Conservation (phyloP, 2,113 vertebrate species). For the Macroglossus sobrinus region DNA sequence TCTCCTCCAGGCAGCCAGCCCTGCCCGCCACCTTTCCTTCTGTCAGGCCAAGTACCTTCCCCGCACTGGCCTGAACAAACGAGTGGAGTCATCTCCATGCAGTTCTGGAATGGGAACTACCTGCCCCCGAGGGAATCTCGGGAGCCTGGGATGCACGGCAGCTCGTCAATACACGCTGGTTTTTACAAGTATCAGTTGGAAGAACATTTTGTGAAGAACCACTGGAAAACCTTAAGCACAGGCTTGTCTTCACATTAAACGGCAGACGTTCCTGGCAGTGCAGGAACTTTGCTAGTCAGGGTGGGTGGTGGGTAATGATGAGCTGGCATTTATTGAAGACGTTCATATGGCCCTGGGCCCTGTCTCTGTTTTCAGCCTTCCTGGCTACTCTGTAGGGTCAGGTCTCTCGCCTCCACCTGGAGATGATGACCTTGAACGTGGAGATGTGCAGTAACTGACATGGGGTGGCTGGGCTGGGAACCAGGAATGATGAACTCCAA, state of each 20-base stretch:
- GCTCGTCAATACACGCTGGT: accelerated
- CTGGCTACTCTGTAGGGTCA: background rate
- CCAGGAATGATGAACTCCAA: background rate
- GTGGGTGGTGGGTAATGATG: accelerated
- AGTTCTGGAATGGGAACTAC: background rate
- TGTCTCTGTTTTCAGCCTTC: background rate
- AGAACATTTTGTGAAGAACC: background rate
- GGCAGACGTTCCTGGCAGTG: background rate
- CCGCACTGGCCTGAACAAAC: accelerated
- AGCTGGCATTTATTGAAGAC: background rate
- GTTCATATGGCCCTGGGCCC: background rate
- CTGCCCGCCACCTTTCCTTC: background rate
- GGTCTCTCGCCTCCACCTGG: background rate
- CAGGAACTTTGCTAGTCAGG: background rate
- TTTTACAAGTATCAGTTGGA: too few relatives aligned
- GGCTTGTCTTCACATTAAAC: background rate
- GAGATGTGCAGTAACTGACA: background rate
- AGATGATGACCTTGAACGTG: background rate
- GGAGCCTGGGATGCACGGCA: accelerated
- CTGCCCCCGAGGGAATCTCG: accelerated
- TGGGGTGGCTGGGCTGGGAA: too few relatives aligned
- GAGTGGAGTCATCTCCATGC: accelerated
- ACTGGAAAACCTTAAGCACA: background rate
- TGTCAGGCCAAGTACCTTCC: too few relatives aligned
- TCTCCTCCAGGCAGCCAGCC: background rate